Percentiles rank a stretch among this genome's conserved stretches.
Conservation (phyloP, 2,113 vertebrate species). For the Cephalopholis sonnerati region DNA sequence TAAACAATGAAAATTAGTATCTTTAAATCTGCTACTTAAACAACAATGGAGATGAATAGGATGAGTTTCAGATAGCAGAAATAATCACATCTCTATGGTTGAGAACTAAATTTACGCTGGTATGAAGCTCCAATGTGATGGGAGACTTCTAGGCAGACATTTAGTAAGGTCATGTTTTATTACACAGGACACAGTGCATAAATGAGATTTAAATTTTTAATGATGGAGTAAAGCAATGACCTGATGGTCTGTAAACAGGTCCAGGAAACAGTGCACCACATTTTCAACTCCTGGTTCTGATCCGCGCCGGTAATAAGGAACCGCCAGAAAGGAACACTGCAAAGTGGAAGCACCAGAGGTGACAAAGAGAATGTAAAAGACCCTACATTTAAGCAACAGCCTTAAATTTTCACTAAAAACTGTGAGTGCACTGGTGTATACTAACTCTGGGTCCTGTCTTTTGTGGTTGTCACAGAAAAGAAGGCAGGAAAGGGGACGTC, state of each 20-base stretch:
- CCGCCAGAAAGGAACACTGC: slow-evolving; percentile 96
- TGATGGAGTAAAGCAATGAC: slow-evolving; percentile 69
- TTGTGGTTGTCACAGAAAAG: slow-evolving; percentile 99
- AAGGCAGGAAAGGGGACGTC: slow-evolving; percentile 94
- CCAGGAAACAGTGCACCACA: slow-evolving; percentile 99
- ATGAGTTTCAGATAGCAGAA: slow-evolving; percentile 1
- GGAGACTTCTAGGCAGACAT: background rate
- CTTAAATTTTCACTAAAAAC: background rate
- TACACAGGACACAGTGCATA: background rate
- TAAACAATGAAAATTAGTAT: slow-evolving; percentile 56
- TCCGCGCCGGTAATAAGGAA: slow-evolving; percentile 97
- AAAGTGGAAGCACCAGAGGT: slow-evolving; percentile 23
- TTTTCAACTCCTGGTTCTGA: slow-evolving; percentile 96
- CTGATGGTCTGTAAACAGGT: slow-evolving; percentile 96
- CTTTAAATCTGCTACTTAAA: background rate
- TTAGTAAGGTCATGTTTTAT: background rate
- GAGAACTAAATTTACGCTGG: background rate
- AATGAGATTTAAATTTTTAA: background rate
- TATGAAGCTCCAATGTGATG: background rate
- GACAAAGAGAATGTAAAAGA: background rate
- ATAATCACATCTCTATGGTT: background rate
- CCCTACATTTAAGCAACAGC: background rate
- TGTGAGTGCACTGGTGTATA: slow-evolving; percentile 32
- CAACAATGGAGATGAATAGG: background rate
- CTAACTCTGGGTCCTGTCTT: slow-evolving; percentile 98